Conservation (phyloP, 2,888 invertebrate genomes). For the Exocentrus adspersus region DNA sequence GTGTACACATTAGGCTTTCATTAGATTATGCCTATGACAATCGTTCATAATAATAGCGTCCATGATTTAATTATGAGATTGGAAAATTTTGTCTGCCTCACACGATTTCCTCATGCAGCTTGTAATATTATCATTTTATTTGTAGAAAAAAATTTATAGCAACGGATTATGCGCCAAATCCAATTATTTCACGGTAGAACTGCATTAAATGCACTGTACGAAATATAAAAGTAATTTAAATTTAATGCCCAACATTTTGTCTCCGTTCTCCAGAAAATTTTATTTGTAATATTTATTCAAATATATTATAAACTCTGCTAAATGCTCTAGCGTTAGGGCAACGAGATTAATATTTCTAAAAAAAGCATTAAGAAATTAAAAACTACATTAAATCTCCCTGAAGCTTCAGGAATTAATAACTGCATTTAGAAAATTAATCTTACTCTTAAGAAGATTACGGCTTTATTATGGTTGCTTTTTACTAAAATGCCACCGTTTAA, state of each 20-base stretch:
- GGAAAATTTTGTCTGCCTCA: background rate
- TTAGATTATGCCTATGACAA: background rate
- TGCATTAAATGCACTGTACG: no score
- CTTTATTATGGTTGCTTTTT: constrained; percentile 1
- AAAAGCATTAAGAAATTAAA: background rate
- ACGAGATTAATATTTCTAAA: background rate
- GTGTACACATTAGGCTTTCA: background rate
- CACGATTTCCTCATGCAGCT: no score
- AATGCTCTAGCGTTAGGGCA: background rate
- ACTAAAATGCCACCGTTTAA: background rate
- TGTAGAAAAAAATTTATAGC: no score
- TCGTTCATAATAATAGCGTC: background rate
- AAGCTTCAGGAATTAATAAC: background rate
- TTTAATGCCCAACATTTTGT: no score
- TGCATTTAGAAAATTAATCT: background rate
- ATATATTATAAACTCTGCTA: background rate
- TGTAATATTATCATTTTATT: no score
- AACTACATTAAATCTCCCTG: background rate
- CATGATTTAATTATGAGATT: background rate
- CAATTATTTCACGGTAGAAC: no score
- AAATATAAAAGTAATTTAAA: no score
- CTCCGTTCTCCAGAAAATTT: no score
- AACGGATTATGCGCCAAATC: no score
- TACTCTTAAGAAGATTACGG: background rate
- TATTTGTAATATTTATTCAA: no score